A percentile compares a stretch with the other conserved stretches of the same genome.
phyloP scores from a whole-genome alignment of 2,888 invertebrate species.

The Andrena marginata region DNA sequence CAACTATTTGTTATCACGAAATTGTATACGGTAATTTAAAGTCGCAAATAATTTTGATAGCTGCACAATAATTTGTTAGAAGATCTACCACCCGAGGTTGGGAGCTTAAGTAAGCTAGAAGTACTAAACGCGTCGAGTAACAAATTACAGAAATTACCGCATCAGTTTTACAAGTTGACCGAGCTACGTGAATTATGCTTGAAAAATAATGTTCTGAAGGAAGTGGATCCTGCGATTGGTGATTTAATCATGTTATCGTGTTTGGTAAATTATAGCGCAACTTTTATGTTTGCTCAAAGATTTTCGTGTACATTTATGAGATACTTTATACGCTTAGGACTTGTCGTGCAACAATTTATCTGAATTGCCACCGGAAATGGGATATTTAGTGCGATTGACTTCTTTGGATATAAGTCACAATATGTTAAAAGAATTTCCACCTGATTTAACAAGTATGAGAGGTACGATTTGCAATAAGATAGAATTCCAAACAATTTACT shows the following conservation, averaged over 20 bases:
- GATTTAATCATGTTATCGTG: conserved; percentile 92
- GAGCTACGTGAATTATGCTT: conserved; percentile 91
- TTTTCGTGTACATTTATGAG: not conserved
- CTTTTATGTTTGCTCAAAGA: not conserved
- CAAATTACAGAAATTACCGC: conserved; percentile 88
- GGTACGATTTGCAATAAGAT: conserved; percentile 88
- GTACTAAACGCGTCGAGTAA: conserved; percentile 90
- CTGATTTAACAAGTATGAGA: conserved; percentile 93
- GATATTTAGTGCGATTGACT: conserved; percentile 92
- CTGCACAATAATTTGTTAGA: conserved; percentile 93
- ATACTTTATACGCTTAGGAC: conserved; percentile 87
- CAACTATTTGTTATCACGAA: conserved; percentile 16
- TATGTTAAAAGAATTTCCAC: conserved; percentile 90
- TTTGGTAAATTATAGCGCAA: conserved; percentile 86
- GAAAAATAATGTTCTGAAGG: conserved; percentile 90
- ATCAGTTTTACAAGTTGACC: conserved; percentile 89
- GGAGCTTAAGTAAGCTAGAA: conserved; percentile 89
- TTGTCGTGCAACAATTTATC: conserved; percentile 91
- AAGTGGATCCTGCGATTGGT: conserved; percentile 90
- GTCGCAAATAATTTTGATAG: conserved; percentile 87
- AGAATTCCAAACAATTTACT: conserved; percentile 5
- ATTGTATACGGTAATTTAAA: conserved; percentile 37
- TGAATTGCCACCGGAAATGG: conserved; percentile 92
- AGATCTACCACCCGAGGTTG: conserved; percentile 90
- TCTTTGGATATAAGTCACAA: conserved; percentile 92